Evolutionary conservation across 2,888 invertebrate genomes (phyloP).

Genomic region (Autographa pulchrina): DNA sequence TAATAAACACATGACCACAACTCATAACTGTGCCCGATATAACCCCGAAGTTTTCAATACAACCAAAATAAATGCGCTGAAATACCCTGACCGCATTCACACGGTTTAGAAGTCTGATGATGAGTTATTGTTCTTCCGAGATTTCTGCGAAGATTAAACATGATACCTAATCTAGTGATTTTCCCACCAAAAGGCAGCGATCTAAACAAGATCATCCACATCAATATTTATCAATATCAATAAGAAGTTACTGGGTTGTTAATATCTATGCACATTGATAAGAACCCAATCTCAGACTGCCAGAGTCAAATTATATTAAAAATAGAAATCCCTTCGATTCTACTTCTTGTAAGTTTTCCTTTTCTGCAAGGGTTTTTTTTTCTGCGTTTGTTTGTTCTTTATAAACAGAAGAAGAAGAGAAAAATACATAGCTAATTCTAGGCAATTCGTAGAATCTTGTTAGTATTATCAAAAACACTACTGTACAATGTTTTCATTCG

Average conservation of each 20-base stretch:
- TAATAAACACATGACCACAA: neutral
- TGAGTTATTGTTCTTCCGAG: conserved; percentile 8
- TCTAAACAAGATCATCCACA: neutral
- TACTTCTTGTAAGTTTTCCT: too few relatives aligned
- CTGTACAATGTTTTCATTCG: neutral
- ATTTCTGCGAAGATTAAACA: neutral
- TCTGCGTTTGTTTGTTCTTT: too few relatives aligned
- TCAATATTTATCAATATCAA: neutral
- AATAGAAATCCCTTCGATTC: too few relatives aligned
- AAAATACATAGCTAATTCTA: neutral
- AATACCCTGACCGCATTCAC: conserved; percentile 15
- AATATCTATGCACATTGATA: neutral
- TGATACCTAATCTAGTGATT: neutral
- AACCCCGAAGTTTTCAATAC: conserved; percentile 12
- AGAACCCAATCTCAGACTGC: neutral
- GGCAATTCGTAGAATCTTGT: neutral
- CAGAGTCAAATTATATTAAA: too few relatives aligned
- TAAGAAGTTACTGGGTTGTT: neutral
- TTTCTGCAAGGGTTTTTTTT: too few relatives aligned
- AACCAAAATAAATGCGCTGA: conserved; percentile 15
- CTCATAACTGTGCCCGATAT: conserved; percentile 30
- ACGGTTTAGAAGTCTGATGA: conserved; percentile 23
- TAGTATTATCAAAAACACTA: neutral
- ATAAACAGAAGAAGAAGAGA: too few relatives aligned
- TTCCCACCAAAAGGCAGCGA: neutral